Conservation (phyloP, 2,888 invertebrate species). For the Tinea pellionella region DNA sequence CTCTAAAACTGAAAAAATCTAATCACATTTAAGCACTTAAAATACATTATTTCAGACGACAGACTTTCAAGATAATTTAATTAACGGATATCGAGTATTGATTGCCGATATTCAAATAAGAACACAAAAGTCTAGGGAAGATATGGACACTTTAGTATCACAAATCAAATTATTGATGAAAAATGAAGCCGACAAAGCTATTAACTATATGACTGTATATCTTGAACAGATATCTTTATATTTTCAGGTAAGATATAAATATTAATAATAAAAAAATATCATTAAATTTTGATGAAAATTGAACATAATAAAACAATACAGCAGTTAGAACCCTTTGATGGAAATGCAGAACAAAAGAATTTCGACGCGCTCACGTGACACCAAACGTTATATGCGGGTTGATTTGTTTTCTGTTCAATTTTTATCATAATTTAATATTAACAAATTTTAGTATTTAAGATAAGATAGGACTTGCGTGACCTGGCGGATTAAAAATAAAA, state of each 20-base stretch:
- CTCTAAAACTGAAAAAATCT: background rate
- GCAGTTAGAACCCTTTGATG: too few relatives aligned
- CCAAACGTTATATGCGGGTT: too few relatives aligned
- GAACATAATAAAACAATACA: too few relatives aligned
- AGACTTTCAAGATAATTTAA: constrained; percentile 60
- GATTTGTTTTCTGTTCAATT: too few relatives aligned
- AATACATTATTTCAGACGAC: constrained; percentile 39
- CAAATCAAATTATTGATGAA: constrained; percentile 63
- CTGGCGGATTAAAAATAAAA: too few relatives aligned
- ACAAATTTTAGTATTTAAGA: too few relatives aligned
- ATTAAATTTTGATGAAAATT: too few relatives aligned
- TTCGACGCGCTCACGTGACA: too few relatives aligned
- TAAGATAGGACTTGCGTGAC: too few relatives aligned
- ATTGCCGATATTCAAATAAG: constrained; percentile 60
- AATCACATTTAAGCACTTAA: background rate
- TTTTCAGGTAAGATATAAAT: constrained; percentile 47
- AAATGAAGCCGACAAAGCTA: constrained; percentile 61
- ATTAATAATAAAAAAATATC: background rate
- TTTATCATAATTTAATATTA: too few relatives aligned
- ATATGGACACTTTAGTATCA: constrained; percentile 61
- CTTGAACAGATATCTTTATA: constrained; percentile 61
- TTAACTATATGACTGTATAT: constrained; percentile 63
- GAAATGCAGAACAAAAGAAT: too few relatives aligned
- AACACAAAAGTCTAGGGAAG: constrained; percentile 57
- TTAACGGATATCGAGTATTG: constrained; percentile 58